These are phyloP conservation scores for Meloidogyne floridensis DNA, from an alignment of 1,140 invertebrate species.

Conservation along the genomic window DNA sequence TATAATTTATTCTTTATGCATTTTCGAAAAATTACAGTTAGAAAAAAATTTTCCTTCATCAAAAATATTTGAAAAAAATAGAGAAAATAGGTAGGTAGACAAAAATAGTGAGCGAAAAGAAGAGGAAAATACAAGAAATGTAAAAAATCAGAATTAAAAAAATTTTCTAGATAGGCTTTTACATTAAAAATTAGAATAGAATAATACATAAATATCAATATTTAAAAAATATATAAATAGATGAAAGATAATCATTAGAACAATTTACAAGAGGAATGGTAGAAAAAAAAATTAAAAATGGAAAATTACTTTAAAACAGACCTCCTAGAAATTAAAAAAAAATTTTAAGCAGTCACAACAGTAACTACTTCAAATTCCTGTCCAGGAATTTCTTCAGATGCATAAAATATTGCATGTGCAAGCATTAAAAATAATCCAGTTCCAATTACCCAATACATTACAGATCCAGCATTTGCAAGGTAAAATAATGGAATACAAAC, in stretches of 20 bases:
- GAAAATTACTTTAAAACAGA: background rate
- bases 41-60: too few species aligned
- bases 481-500: conserved; percentile 47
- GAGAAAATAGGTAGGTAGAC: too few species aligned
- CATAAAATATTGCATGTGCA: conserved; percentile 46
- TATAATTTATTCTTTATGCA: too few species aligned
- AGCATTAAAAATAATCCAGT: conserved; percentile 44
- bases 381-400: conserved; percentile 49
- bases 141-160: too few species aligned
- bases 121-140: too few species aligned
- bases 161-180: too few species aligned
- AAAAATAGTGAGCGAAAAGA: too few species aligned
- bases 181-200: too few species aligned
- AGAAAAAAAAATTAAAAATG: background rate
- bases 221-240: too few species aligned
- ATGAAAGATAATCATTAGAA: background rate
- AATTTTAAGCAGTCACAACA: conserved; percentile 29
- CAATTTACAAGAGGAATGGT: background rate
- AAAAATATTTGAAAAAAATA: too few species aligned
- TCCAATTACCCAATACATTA: conserved; percentile 53
- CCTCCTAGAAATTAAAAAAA: background rate
- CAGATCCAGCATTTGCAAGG: conserved; percentile 46
- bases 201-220: too few species aligned
- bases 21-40: too few species aligned
- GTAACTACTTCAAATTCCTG: conserved; percentile 49